Base-by-base conservation (phyloP, 2,113 vertebrate genomes). In the Ophthalmolycus amberensis region DNA sequence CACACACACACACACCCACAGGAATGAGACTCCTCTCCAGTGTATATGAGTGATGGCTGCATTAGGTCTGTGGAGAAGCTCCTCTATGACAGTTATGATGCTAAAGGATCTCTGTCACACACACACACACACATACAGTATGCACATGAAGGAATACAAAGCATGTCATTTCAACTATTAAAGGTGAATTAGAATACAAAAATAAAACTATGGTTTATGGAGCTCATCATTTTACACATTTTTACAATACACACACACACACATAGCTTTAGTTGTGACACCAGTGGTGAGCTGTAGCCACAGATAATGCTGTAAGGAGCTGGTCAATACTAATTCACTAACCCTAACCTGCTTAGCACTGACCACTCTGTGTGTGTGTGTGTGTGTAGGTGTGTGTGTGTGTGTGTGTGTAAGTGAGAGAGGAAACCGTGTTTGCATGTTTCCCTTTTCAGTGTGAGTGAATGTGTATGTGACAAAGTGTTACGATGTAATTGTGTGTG, bases 241-340 rank as follows among this genome's bases (percentile, higher is more conserved):
- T 32, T 32, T 32, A 32, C 32, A 58, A 50, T 15, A 67, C 62
- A 77, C 27, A 69, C 34, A 58, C 64, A 80, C 72, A 82, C 66
- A 63, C 65, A 76, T 60, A 79, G n/a, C 80, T 46, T 44, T 12
- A 29, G 81, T 83, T 82, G 74, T 91, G 85, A 91, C 91, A 90
- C 81, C 75, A 84, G 88, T 74, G 84, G 77, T 56, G 38, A 83
- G 80, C 88, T 75, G 74, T 25, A 81, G 89, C 88, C 85, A 81
- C 88, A 88, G 90, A 92, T 88, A 91, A 90, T 89, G 87, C 86
- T 76, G 86, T 92, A 85, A 91, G 87, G 44, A 82, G 68, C 67
- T 58, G 84, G 70, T 94, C 93, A 85, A 93, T 93, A 80, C 92
- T 93, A 94, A 93, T 88, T 77, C 88, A 84, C 77, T 93, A 75